Evolutionary conservation across 2,797 vertebrate species (phyloP).

Genomic region (Dicrostonyx torquatus): DNA sequence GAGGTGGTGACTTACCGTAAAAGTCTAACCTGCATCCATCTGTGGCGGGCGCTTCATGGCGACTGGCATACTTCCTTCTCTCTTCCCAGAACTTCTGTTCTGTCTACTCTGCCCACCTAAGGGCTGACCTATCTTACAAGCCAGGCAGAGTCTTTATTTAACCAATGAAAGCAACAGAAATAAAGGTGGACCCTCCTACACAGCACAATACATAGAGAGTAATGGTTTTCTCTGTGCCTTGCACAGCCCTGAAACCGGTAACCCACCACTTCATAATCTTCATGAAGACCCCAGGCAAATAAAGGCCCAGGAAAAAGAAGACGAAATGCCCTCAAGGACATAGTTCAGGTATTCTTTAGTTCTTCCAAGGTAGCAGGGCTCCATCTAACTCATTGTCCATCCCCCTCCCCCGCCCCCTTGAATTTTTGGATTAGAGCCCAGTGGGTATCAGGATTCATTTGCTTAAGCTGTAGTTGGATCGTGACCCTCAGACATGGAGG

Average conservation of each 20-base stretch:
- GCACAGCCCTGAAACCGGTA: slow-evolving; percentile 88
- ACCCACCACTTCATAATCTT: slow-evolving; percentile 90
- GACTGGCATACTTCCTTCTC: too few species aligned
- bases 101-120: too few species aligned
- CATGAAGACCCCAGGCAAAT: slow-evolving; percentile 89
- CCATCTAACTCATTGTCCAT: background rate
- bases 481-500: slow-evolving; percentile 94
- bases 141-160: too few species aligned
- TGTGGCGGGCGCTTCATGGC: too few species aligned
- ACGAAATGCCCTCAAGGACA: slow-evolving; percentile 94
- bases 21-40: too few species aligned
- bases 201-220: slow-evolving; percentile 91
- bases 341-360: slow-evolving; percentile 94
- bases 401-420: background rate
- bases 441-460: background rate
- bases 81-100: too few species aligned
- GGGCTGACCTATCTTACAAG: too few species aligned
- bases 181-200: too few species aligned
- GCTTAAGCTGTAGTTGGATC: background rate
- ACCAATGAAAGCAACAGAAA: too few species aligned
- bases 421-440: background rate
- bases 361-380: slow-evolving; percentile 88
- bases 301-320: slow-evolving; percentile 94
- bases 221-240: slow-evolving; percentile 87
- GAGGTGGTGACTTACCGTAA: too few species aligned